phyloP scores from a whole-genome alignment of 2,888 invertebrate genomes.

The Matsumyia berberina region DNA sequence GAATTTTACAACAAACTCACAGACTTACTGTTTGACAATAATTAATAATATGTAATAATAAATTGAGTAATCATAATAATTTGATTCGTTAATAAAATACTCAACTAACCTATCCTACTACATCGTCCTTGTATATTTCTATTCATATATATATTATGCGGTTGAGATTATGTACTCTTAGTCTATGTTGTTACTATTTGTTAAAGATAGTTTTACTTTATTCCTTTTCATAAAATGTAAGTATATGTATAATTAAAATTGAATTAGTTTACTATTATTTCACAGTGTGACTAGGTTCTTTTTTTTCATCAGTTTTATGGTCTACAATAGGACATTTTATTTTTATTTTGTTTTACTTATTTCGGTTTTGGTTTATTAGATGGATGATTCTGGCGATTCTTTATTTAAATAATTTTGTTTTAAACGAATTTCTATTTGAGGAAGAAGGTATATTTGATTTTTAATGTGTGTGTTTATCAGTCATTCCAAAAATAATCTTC shows the following conservation, averaged over 20 bases:
- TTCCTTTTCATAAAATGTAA: constrained; percentile 38
- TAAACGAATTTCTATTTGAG: constrained; percentile 13
- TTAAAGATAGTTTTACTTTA: constrained; percentile 46
- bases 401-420: not conserved
- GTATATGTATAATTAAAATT: constrained; percentile 55
- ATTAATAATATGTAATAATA: constrained; percentile 37
- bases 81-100: constrained; percentile 64
- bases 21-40: constrained; percentile 61
- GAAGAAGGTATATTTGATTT: constrained; percentile 33
- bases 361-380: constrained; percentile 32
- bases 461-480: constrained; percentile 37
- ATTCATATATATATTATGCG: constrained; percentile 44
- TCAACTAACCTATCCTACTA: constrained; percentile 72
- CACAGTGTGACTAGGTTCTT: constrained; percentile 72
- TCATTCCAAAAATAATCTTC: constrained; percentile 49
- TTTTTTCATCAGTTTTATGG: constrained; percentile 39
- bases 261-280: constrained; percentile 72
- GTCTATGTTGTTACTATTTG: constrained; percentile 61
- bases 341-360: constrained; percentile 28
- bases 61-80: constrained; percentile 52
- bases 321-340: constrained; percentile 64
- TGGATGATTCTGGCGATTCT: constrained; percentile 19
- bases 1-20: constrained; percentile 67
- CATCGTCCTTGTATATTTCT: constrained; percentile 67
- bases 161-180: constrained; percentile 73